Conservation (phyloP, 2,797 vertebrate genomes). For the Tympanoctomys barrerae region DNA sequence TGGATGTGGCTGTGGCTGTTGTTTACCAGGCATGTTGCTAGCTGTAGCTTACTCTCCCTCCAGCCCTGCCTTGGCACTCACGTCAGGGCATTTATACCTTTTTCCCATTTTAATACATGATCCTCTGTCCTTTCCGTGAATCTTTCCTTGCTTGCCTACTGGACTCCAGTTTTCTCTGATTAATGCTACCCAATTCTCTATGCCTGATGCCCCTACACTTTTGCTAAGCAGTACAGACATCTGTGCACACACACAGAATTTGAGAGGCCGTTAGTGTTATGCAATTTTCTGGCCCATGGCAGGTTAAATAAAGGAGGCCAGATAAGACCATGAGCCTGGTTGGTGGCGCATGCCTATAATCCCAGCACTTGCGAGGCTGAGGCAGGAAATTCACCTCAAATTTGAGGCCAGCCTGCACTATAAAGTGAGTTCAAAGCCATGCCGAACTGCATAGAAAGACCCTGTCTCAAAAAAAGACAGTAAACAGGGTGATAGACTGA, state of each 20-base stretch:
- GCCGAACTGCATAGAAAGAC: no score
- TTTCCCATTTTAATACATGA: not conserved
- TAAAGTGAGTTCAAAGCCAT: no score
- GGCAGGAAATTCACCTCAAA: no score
- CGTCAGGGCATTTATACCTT: not conserved
- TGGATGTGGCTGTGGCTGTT: not conserved
- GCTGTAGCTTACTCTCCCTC: conserved; percentile 52
- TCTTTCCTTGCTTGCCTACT: not conserved
- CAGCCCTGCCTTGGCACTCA: not conserved
- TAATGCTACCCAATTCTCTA: not conserved
- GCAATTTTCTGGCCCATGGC: not conserved
- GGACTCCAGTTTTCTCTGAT: not conserved
- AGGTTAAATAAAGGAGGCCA: not conserved
- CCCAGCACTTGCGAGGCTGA: no score
- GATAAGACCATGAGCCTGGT: not conserved
- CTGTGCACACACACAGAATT: not conserved
- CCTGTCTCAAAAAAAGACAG: not conserved
- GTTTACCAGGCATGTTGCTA: not conserved
- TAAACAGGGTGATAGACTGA: not conserved
- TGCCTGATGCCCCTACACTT: not conserved
- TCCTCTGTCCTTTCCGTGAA: conserved; percentile 17
- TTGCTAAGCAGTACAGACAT: conserved; percentile 30
- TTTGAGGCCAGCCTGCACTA: no score
- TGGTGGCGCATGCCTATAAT: no score
- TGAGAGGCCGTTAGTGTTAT: not conserved